These are phyloP conservation scores for Mionectes olivaceus DNA, from an alignment of 2,797 vertebrate genomes.

Conservation along the genomic window DNA sequence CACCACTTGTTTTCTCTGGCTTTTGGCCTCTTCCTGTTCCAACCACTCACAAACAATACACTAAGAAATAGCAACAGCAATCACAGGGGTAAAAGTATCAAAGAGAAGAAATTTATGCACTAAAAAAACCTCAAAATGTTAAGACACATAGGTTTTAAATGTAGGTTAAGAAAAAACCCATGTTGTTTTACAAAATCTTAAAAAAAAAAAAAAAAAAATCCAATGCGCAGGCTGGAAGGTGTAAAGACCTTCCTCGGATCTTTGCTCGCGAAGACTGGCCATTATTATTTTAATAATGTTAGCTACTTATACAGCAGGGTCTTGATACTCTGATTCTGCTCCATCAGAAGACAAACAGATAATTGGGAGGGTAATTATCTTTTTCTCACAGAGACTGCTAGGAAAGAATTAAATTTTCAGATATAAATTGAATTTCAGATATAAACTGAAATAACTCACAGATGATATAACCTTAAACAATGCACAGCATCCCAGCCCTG, in stretches of 20 bases:
- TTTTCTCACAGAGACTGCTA: background rate
- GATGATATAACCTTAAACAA: background rate
- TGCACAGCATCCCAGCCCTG: background rate
- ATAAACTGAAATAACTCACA: background rate
- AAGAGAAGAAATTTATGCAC: background rate
- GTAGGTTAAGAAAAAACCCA: fast-evolving
- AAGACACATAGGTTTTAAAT: background rate
- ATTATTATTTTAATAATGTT: background rate
- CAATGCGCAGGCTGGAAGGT: too few relatives aligned
- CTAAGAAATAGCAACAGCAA: background rate
- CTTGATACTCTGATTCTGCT: background rate
- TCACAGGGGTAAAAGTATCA: background rate
- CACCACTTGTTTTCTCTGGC: slow-evolving; percentile 17
- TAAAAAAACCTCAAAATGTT: background rate
- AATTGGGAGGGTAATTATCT: background rate
- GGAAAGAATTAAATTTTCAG: too few relatives aligned
- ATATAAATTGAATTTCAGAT: background rate
- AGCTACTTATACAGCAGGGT: background rate
- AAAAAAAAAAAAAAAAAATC: too few relatives aligned
- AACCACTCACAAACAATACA: background rate
- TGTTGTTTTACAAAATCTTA: background rate
- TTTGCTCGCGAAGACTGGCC: too few relatives aligned
- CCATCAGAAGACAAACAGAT: background rate
- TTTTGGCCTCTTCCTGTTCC: slow-evolving; percentile 8
- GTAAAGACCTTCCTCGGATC: too few relatives aligned